Base-by-base conservation (phyloP, 2,113 vertebrate genomes). In the Theristicus caerulescens region DNA sequence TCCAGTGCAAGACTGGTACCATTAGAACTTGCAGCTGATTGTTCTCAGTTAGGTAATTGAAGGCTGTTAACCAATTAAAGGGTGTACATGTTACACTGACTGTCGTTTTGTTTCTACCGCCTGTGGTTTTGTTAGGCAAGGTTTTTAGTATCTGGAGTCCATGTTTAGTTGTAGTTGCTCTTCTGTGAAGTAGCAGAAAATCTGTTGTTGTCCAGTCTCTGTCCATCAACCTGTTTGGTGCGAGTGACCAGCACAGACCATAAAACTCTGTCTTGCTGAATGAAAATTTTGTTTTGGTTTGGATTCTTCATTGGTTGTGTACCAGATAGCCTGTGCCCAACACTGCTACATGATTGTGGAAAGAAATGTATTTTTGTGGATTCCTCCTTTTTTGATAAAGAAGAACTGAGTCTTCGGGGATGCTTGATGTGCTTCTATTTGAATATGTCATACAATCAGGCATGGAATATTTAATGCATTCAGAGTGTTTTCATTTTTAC, bases 401-500 rank as follows among this genome's bases (percentile, higher is more conserved):
- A 82, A 46, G 7, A 51, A 21, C 29, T 34, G 47, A 62, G 21
- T 86, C 80, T 89, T 95, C 32, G 81, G 47, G 13, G 57, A 11
- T 87, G 47, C 47, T 73, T 55, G 24, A 34, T 78, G 52, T 24
- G 29, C 69, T 76, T 93, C 55, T 93, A 1, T 88, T 76, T 65
- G 36, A 93, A 29, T 59, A 57, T 79, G 40, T 66, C 78, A 34
- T 87, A 66, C 52, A 70, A 40, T 70, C 74, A 94, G 49, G 29
- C 54, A 14, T 46, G 71, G 71, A 92, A 86, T 59, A 86, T 77
- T 94, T 91, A 87, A 59, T 82, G 29, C 32, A 29, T 74, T 89
- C 54, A 46, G 58, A 58, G 9, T 88, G n/a, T 76, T 93, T 94
- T 87, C 29, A 47, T 96, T 94, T 93, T 94, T 66, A 59, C 61